Base-by-base conservation (phyloP, 2,113 vertebrate species). In the Toxotes chatareus region DNA sequence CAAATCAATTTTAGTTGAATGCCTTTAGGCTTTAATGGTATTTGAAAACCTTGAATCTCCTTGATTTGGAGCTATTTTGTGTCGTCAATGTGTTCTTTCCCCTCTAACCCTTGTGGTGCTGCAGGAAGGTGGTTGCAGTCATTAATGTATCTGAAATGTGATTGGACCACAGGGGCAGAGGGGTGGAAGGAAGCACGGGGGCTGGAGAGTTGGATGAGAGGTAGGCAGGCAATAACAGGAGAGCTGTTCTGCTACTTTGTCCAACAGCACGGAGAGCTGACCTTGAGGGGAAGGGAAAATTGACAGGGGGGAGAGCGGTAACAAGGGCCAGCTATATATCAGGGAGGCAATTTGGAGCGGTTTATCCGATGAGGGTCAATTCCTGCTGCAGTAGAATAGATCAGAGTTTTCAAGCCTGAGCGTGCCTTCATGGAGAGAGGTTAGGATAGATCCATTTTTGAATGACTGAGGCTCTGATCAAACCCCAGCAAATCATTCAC, bases 321-420 rank as follows among this genome's bases (percentile, higher is more conserved):
- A 94, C 91, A 93, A 95, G 90, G 89, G 89, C 90, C 83, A 80
- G 92, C 92, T 74, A 93, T 95, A 93, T 92, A 95, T 94, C 93
- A 95, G 87, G 85, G 76, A 93, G 92, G 91, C 93, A 94, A 94
- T 94, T 94, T 94, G 91, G 92, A 93, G 83, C 81, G 85, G 88
- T 93, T 94, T 94, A 95, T 93, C 92, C 93, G 91, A 93, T 91
- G 93, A 93, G 92, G 93, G 93, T 94, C 92, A 95, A 94, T 94
- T 94, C 92, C 90, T 84, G 79, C 86, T 69, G 90, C 88, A 80
- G 87, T 61, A 60, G 86, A 88, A 91, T 93, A 91, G 92, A 94
- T 93, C 90, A 94, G 86, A 90, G 87, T 90, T 89, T 91, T 90
- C 73, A 27, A 88, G 92, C 87, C 85, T 57, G 82, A 82, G 86